Evolutionary conservation across 2,113 vertebrate species (phyloP), one percentile per base, ranked within the genome.

Genomic region (Danio rerio): DNA sequence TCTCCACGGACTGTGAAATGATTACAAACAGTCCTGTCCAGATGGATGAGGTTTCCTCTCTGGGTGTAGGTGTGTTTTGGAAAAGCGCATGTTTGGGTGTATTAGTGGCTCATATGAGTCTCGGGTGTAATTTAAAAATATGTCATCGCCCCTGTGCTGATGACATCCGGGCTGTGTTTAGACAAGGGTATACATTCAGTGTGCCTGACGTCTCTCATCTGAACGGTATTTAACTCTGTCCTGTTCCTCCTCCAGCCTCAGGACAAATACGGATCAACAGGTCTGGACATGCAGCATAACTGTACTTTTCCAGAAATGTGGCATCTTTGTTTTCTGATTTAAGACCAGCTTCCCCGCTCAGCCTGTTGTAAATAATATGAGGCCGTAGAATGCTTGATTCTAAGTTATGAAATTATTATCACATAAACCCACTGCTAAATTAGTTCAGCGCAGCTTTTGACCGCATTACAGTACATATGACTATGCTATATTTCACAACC

Each of bases 121-220:
- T 10, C 0, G 45, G 62, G 63, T 20, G 31, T 53, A 52, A 40
- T 76, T 56, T 65, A n/a, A 62, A 80, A 78, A 65, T 21, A 45
- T 70, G 55, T 76, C 55, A 85, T 81, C 81, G 85, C 85, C 71
- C 82, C 79, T 59, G 11, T 18, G 40, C 68, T 3, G 50, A 78
- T 71, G 80, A 71, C 71, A 73, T 72, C 78, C 72, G 75, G 31
- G 31, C 56, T 15, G 6, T 71, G 71, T 73, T 76, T 21, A 83
- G 56, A 87, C 81, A 84, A 79, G 82, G 78, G 62, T 83, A 31
- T 31, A 56, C 12, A 68, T 72, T 86, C 58, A 81, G 45, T 69
- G 68, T 79, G 31, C n/a, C 21, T 18, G 50, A 45, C 9, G 80
- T 43, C 66, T 87, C 84, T n/a, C n/a, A n/a, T n/a, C n/a, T n/a